phyloP scores from a whole-genome alignment of 2,888 invertebrate species.

The Caenorhabditis doughertyi region DNA sequence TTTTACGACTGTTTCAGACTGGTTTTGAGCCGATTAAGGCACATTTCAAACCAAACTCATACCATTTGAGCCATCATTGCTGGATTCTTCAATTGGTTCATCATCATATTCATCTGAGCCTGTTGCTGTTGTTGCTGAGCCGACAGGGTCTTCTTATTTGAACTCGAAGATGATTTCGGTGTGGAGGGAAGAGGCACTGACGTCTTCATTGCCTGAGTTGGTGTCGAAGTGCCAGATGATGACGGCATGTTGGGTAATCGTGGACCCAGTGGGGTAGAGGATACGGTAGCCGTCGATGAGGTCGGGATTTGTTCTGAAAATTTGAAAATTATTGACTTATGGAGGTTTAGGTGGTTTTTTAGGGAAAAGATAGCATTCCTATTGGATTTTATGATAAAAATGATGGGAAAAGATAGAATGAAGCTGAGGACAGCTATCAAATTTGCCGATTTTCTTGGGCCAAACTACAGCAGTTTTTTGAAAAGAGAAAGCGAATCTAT shows the following conservation, averaged over 20 bases:
- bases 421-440: no score
- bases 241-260: slow-evolving; percentile 32
- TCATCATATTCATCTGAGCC: not conserved
- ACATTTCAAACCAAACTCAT: no score
- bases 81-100: no score
- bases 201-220: slow-evolving; percentile 44
- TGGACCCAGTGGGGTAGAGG: slow-evolving; percentile 24
- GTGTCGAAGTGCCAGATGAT: slow-evolving; percentile 64
- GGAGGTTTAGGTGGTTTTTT: not conserved
- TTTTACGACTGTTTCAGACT: no score
- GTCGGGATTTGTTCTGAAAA: slow-evolving; percentile 22
- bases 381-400: no score
- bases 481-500: no score
- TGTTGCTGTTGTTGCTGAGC: slow-evolving; percentile 34
- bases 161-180: slow-evolving; percentile 33
- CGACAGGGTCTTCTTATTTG: slow-evolving; percentile 26
- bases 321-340: not conserved
- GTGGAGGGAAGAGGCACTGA: slow-evolving; percentile 43
- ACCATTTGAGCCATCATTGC: no score
- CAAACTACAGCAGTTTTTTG: no score
- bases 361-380: no score
- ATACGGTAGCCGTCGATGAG: slow-evolving; percentile 38
- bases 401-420: no score
- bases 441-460: no score
- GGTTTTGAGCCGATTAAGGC: no score